These are phyloP conservation scores for Manduca sexta DNA, from an alignment of 1,140 invertebrate species.

Conservation along the genomic window DNA sequence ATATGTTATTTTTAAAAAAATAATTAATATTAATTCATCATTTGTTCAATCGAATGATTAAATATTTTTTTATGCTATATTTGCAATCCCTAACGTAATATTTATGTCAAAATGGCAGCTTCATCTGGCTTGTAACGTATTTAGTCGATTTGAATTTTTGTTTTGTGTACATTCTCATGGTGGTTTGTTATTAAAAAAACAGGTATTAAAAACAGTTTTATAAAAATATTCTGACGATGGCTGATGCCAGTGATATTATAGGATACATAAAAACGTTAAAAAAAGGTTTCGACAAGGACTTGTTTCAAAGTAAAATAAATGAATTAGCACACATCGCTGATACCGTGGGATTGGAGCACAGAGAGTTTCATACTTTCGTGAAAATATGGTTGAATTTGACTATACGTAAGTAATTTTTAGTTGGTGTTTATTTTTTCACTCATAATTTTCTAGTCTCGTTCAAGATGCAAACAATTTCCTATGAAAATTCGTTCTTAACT, in stretches of 20 bases:
- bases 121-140: no score
- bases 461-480: no score
- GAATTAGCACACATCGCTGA: conserved; percentile 44
- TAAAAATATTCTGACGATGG: conserved; percentile 22
- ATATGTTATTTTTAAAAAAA: no score
- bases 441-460: no score
- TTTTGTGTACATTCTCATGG: neutral
- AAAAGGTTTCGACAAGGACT: conserved; percentile 61
- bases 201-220: neutral
- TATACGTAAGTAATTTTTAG: conserved; percentile 63
- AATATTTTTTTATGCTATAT: no score
- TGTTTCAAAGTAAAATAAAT: conserved; percentile 55
- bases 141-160: no score
- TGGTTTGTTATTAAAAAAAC: neutral
- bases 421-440: no score
- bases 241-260: conserved; percentile 58
- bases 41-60: no score
- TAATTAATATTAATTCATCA: no score
- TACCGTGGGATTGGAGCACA: conserved; percentile 36
- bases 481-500: no score
- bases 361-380: conserved; percentile 56
- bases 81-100: no score
- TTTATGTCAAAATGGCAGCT: no score
- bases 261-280: conserved; percentile 59
- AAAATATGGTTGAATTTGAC: conserved; percentile 62